phyloP scores from a whole-genome alignment of 2,888 invertebrate species.

The Byasa hedistus region DNA sequence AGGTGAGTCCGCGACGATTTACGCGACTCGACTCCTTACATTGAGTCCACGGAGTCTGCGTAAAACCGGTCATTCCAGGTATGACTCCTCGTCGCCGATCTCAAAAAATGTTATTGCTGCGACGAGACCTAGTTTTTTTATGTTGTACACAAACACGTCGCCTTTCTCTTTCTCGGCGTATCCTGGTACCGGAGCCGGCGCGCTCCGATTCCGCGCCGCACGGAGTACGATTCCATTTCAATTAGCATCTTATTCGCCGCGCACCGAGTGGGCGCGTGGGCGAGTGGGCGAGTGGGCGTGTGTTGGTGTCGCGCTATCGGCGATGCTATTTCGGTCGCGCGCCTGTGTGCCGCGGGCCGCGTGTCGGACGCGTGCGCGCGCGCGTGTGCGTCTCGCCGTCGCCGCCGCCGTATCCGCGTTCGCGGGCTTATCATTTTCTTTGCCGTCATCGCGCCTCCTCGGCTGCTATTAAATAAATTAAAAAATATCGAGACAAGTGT shows the following conservation, averaged over 20 bases:
- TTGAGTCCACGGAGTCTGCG: constrained; percentile 66
- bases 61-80: constrained; percentile 61
- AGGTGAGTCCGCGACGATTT: constrained; percentile 73
- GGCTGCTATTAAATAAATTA: constrained; percentile 32
- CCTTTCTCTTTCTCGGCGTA: constrained; percentile 27
- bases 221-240: constrained; percentile 62
- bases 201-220: constrained; percentile 42
- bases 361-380: constrained; percentile 42
- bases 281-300: too few species aligned
- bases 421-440: constrained; percentile 69
- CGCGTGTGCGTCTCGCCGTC: constrained; percentile 43
- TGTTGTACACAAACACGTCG: constrained; percentile 42
- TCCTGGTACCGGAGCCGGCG: constrained; percentile 42
- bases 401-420: constrained; percentile 68
- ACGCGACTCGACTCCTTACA: constrained; percentile 50
- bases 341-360: background rate
- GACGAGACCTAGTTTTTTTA: constrained; percentile 50
- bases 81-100: constrained; percentile 35
- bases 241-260: constrained; percentile 71
- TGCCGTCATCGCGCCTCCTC: constrained; percentile 48
- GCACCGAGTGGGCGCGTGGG: constrained; percentile 47
- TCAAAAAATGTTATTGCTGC: constrained; percentile 34
- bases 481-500: constrained; percentile 5
- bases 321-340: constrained; percentile 65
- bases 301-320: constrained; percentile 74